Evolutionary conservation across 2,797 vertebrate genomes (phyloP), one percentile per base, ranked within the genome.

Genomic region (Tragelaphus eurycerus): DNA sequence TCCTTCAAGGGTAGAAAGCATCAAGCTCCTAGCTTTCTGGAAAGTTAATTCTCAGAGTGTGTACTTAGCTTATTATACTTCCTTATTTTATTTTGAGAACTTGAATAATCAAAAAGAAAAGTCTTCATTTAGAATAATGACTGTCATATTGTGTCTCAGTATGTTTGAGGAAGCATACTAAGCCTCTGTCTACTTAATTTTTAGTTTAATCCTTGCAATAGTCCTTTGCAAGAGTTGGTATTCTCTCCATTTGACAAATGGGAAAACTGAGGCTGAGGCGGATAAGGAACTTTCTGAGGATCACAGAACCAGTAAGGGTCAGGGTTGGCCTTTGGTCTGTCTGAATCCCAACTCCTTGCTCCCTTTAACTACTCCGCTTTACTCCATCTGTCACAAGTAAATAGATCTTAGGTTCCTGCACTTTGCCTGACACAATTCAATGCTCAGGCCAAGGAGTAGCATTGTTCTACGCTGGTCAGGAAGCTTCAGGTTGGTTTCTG

Each of bases 51-150:
- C 38, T 67, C 14, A 85, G 50, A 16, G 23, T 62, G 43, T 8
- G 59, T 59, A 17, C 43, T 55, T 83, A 57, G 34, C 27, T 95
- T 93, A 9, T 14, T 50, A 1, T 48, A 57, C 14, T 81, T 55
- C 6, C 55, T 94, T 43, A 90, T 57, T 96, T 96, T 86, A 82
- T 86, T 78, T 85, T 90, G 85, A 90, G 92, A 83, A 31, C 86
- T 89, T 82, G 43, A 86, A 29, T 95, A 29, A 84, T 88, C 21
- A 64, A 34, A 62, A 92, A 90, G 50, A 60, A 87, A 95, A 90
- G 50, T 21, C 17, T 8, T 59, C n/a, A 14, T 78, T 90, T 29
- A 50, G 74, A 92, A n/a, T 60, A 95, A 55, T 57, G 88, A 11
- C 57, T 64, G 38, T 85, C 4, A 4, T 71, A 27, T 34, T 27